These are phyloP conservation scores for Tiliacea citrago DNA, from an alignment of 2,888 invertebrate genomes.

Conservation along the genomic window DNA sequence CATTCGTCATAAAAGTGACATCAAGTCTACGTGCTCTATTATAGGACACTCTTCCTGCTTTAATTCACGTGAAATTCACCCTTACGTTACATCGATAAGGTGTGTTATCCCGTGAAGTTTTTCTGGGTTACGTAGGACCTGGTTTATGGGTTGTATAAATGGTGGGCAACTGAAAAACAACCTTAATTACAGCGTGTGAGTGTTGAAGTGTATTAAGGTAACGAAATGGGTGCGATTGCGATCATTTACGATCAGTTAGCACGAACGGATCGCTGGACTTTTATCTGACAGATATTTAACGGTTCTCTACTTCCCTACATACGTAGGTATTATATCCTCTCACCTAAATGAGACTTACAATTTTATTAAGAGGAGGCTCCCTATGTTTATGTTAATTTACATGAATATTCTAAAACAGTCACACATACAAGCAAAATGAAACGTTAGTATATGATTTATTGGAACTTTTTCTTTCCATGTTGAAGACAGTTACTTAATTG, in stretches of 20 bases:
- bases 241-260: conserved; percentile 66
- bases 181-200: conserved; percentile 68
- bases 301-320: background rate
- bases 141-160: conserved; percentile 25
- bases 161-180: conserved; percentile 63
- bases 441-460: no score
- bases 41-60: background rate
- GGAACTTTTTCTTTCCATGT: no score
- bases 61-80: background rate
- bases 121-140: background rate
- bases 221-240: conserved; percentile 68
- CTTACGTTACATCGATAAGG: fast-evolving
- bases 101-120: conserved; percentile 8
- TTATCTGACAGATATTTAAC: conserved; percentile 6
- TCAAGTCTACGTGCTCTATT: conserved; percentile 2
- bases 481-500: no score
- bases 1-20: conserved; percentile 42
- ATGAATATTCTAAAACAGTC: no score
- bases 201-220: conserved; percentile 64
- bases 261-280: conserved; percentile 62
- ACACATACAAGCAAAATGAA: no score
- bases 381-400: no score
- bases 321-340: background rate
- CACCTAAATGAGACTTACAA: background rate
- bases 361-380: no score